Evolutionary conservation across 2,888 invertebrate species (phyloP), one percentile per base, ranked within the genome.

Genomic region (Monoplex corrugatus): DNA sequence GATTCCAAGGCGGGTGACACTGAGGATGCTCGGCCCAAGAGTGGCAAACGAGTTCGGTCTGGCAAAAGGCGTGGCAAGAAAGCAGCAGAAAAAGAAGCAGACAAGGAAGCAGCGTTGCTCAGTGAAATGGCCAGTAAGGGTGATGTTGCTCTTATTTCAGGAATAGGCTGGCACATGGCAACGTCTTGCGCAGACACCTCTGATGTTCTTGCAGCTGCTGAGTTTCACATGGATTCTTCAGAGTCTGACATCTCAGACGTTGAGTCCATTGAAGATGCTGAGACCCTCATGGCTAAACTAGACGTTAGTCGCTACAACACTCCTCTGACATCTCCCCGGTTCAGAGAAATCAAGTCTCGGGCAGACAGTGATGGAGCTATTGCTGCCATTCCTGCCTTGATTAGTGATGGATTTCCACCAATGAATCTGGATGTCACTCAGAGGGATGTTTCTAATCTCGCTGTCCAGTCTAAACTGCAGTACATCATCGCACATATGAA

Each of bases 91-190:
- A 87, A 44, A 35, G 86, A 90, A 43, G 91, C 80, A n/a, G 80
- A 86, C 32, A 50, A 35, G 32, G 89, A 90, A 40, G 85, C 83
- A 6, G 85, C 50, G n/a, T 28, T 88, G 28, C 90, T 93, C 6
- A 90, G 89, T 44, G 89, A 91, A 86, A 92, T 93, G 80, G 92
- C 93, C 57, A 90, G 92, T 38, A 92, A 94, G 84, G 87, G 93
- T 8, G 93, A 95, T 91, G 91, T 93, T 16, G 95, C 94, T 57
- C 86, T 94, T 40, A 94, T 95, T 38, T 93, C 94, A 80, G 95
- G 95, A 13, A 94, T 95, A 75, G 95, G 95, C 13, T 95, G 95
- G 95, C 95, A 95, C 86, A 89, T 95, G 28, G 92, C 93, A 23
- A 93, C 95, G 28, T 91, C 93, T 0, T 94, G 94, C 90, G 89